phyloP scores from a whole-genome alignment of 2,113 vertebrate genomes.

The Corythaixoides concolor region DNA sequence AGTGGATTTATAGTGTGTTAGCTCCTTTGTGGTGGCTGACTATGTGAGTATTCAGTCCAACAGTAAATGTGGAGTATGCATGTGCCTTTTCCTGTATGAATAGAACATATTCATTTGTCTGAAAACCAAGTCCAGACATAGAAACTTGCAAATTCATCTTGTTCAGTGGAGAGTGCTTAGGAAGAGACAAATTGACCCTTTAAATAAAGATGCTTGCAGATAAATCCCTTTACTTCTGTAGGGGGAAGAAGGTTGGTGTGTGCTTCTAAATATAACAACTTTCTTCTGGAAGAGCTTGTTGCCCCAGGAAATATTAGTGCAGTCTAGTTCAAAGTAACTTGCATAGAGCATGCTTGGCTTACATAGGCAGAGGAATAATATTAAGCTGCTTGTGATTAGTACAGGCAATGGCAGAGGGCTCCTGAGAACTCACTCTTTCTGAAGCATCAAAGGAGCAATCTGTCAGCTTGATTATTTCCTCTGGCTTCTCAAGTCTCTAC shows the following conservation, averaged over 20 bases:
- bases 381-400: background rate
- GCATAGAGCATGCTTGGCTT: background rate
- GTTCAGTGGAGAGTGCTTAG: background rate
- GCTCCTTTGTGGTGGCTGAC: background rate
- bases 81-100: background rate
- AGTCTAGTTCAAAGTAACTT: background rate
- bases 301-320: background rate
- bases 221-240: background rate
- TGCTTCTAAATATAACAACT: background rate
- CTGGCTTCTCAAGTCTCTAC: background rate
- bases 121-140: background rate
- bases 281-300: background rate
- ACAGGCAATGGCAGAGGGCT: background rate
- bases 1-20: background rate
- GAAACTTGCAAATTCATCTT: background rate
- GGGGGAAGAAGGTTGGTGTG: background rate
- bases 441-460: background rate
- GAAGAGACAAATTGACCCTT: background rate
- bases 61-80: background rate
- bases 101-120: background rate
- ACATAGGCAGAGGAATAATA: background rate
- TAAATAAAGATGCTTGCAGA: background rate
- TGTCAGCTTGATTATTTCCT: background rate
- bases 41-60: background rate
- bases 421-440: background rate